Percentiles rank a stretch among this genome's conserved stretches.
Evolutionary conservation across 2,113 vertebrate species (phyloP).

Genomic region (Malurus alboscapulatus): DNA sequence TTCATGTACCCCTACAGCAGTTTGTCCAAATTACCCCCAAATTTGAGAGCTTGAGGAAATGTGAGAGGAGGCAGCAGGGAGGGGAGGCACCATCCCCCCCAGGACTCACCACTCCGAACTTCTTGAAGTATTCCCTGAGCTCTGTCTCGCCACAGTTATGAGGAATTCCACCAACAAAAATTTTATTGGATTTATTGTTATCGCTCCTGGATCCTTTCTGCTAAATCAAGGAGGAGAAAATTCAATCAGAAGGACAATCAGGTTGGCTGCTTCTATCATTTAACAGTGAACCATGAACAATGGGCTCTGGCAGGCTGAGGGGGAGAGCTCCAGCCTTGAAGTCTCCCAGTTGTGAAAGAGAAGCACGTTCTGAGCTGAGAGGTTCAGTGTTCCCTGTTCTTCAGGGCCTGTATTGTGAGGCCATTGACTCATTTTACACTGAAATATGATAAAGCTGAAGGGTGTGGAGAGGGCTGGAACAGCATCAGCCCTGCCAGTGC

Average conservation of each 20-base stretch:
- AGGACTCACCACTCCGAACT: conserved; percentile 98
- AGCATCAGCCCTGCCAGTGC: background rate
- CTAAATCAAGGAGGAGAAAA: conserved; percentile 70
- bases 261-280: background rate
- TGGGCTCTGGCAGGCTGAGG: background rate
- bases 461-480: background rate
- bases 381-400: background rate
- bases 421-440: background rate
- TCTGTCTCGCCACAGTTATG: conserved; percentile 99
- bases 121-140: conserved; percentile 99
- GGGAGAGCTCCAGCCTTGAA: background rate
- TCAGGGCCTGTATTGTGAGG: background rate
- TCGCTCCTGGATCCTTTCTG: conserved; percentile 97
- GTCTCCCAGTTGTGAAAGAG: background rate
- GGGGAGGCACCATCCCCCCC: background rate
- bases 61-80: background rate
- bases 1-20: background rate
- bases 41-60: background rate
- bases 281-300: background rate
- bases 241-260: background rate
- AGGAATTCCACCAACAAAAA: conserved; percentile 99
- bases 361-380: background rate
- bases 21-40: conserved; percentile 21
- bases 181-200: conserved; percentile 99
- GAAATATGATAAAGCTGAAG: background rate